Evolutionary conservation across 2,113 vertebrate genomes (phyloP).

Genomic region (Bagarius yarrelli): DNA sequence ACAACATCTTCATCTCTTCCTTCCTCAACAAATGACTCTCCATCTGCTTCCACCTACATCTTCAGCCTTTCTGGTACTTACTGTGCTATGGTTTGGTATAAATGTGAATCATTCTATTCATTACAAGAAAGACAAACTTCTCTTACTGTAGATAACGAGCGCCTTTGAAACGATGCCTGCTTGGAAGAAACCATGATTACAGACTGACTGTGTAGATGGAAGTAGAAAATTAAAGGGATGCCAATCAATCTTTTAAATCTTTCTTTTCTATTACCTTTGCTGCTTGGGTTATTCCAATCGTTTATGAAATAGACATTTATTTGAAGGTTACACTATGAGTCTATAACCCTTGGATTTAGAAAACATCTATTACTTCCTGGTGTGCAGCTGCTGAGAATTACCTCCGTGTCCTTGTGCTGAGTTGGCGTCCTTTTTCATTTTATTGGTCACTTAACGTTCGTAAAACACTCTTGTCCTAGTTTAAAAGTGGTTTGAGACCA

Average conservation of each 20-base stretch:
- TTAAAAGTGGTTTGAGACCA: conserved; percentile 24
- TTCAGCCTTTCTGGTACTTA: conserved; percentile 26
- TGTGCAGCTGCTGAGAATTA: conserved; percentile 22
- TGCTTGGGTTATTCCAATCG: neutral
- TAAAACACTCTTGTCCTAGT: conserved; percentile 30
- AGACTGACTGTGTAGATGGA: conserved; percentile 28
- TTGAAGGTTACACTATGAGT: neutral
- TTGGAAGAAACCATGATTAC: conserved; percentile 33
- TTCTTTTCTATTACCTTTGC: neutral
- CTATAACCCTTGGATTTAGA: neutral
- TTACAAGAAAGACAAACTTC: conserved; percentile 26
- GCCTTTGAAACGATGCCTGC: conserved; percentile 26
- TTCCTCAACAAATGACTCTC: conserved; percentile 55
- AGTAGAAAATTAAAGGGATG: neutral
- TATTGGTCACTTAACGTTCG: conserved; percentile 42
- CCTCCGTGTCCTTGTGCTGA: conserved; percentile 39
- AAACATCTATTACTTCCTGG: neutral
- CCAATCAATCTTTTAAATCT: neutral
- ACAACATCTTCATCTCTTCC: conserved; percentile 56
- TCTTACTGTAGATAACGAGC: conserved; percentile 34
- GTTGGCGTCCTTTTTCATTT: conserved; percentile 43
- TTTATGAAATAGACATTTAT: neutral
- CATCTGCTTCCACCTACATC: conserved; percentile 57
- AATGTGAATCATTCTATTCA: conserved; percentile 39
- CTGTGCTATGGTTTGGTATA: conserved; percentile 30